Percentiles rank a stretch among this genome's conserved stretches.
Evolutionary conservation across 2,113 vertebrate genomes (phyloP).

Genomic region (Asarcornis scutulata): DNA sequence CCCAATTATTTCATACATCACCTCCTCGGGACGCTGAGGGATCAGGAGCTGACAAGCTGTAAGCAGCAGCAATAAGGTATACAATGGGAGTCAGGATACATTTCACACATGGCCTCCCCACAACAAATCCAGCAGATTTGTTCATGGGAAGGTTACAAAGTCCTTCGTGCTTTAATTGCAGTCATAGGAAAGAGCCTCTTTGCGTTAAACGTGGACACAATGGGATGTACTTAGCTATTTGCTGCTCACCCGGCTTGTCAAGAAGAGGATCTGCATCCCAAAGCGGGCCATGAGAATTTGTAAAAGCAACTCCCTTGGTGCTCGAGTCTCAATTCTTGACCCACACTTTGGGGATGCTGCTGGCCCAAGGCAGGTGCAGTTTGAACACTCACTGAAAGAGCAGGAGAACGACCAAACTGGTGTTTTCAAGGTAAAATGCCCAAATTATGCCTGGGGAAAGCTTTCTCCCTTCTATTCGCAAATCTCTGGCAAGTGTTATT

Average conservation of each 20-base stretch:
- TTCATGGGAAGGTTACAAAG: not conserved
- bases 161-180: not conserved
- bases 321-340: not conserved
- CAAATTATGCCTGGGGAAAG: not conserved
- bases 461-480: not conserved
- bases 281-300: not conserved
- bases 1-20: not conserved
- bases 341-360: not conserved
- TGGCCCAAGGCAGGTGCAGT: accelerated
- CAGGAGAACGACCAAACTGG: not conserved
- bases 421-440: not conserved
- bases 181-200: not conserved
- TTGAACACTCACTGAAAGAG: accelerated
- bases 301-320: not conserved
- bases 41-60: not conserved
- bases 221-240: not conserved
- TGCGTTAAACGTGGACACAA: not conserved
- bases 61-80: not conserved
- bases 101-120: slow-evolving; percentile 68
- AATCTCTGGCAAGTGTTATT: too few species aligned
- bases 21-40: not conserved
- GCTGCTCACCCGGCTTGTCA: slow-evolving; percentile 5
- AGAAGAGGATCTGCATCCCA: not conserved
- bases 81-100: slow-evolving; percentile 58
- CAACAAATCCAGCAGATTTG: slow-evolving; percentile 46